Evolutionary conservation across 2,113 vertebrate species (phyloP).

Genomic region (Varanus salvator): DNA sequence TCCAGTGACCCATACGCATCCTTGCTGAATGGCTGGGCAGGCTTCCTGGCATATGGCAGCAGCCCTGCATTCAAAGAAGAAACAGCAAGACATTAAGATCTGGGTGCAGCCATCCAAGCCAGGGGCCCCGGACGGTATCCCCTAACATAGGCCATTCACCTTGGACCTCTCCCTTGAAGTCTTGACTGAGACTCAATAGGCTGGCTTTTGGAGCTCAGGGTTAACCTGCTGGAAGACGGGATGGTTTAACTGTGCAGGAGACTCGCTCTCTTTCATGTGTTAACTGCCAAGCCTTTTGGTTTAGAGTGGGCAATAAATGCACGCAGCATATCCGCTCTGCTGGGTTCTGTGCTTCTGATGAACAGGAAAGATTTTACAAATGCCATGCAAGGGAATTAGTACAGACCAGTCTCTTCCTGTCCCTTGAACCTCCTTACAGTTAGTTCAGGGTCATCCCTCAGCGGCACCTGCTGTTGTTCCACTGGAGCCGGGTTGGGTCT

Average conservation of each 20-base stretch:
- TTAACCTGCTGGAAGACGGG: not conserved
- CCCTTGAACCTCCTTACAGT: not conserved
- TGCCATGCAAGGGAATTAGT: not conserved
- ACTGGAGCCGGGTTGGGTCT: not conserved
- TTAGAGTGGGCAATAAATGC: not conserved
- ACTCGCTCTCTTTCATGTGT: not conserved
- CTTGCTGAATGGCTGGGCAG: constrained; percentile 35
- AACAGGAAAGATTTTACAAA: not conserved
- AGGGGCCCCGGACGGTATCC: not conserved
- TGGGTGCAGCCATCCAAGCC: too few species aligned
- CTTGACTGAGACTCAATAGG: not conserved
- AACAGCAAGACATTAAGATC: not conserved
- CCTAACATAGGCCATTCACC: not conserved
- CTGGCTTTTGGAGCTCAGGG: not conserved
- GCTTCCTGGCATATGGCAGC: not conserved
- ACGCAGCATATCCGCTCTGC: not conserved
- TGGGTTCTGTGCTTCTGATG: not conserved
- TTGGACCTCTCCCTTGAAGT: not conserved
- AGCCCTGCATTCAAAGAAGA: constrained; percentile 12
- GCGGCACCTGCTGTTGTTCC: too few species aligned
- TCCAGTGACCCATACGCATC: not conserved
- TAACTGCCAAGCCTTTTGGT: not conserved
- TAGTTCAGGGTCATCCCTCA: not conserved
- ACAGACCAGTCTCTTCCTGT: not conserved
- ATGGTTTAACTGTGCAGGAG: not conserved